A percentile compares a stretch with the other conserved stretches of the same genome.
These are phyloP conservation scores for Synergus itoensis DNA, from an alignment of 2,888 invertebrate species.

Conservation along the genomic window DNA sequence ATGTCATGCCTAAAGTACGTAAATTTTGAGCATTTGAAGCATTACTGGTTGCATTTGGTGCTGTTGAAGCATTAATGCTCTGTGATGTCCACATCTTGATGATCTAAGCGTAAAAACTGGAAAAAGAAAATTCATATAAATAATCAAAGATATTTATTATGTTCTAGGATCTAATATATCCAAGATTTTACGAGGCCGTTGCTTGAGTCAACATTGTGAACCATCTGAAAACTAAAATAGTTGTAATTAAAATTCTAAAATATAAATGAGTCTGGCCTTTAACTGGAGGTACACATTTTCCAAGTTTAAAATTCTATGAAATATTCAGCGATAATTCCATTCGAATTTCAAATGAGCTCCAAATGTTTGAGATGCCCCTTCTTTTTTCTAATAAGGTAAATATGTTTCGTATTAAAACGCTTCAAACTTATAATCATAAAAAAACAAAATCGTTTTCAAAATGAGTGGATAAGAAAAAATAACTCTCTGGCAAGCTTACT, in stretches of 20 bases:
- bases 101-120: slow-evolving; percentile 33
- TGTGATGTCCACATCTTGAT: slow-evolving; percentile 71
- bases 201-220: background rate
- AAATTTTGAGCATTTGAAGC: slow-evolving; percentile 81
- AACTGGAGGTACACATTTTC: background rate
- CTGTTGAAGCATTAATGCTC: slow-evolving; percentile 59
- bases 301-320: background rate
- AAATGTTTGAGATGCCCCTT: background rate
- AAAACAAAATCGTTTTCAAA: too few species aligned
- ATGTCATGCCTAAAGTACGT: slow-evolving; percentile 93
- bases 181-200: background rate
- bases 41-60: slow-evolving; percentile 62
- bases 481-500: background rate
- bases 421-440: too few species aligned
- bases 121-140: background rate
- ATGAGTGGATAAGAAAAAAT: too few species aligned
- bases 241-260: background rate
- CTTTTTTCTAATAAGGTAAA: background rate
- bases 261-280: too few species aligned
- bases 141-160: background rate
- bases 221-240: slow-evolving; percentile 8
- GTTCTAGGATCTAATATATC: background rate
- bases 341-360: background rate
- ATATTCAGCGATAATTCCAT: background rate
- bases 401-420: background rate